A percentile compares a stretch with the other conserved stretches of the same genome.
Conservation (phyloP, 2,113 vertebrate species). For the Silurus glanis region DNA sequence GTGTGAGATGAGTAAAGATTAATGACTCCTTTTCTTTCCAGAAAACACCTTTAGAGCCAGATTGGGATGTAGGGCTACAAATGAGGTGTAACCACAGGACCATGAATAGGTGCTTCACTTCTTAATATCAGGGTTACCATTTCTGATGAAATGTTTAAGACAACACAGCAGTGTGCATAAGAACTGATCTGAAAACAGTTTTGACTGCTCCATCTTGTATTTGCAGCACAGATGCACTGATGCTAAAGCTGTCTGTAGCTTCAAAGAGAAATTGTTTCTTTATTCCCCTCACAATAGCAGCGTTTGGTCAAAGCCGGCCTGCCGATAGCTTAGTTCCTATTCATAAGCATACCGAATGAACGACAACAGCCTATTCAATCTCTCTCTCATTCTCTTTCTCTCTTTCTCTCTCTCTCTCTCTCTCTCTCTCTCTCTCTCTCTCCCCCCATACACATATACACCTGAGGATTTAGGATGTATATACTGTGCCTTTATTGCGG, state of each 20-base stretch:
- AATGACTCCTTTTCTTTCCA: slow-evolving; percentile 27
- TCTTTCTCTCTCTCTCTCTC: neutral
- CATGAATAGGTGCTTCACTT: slow-evolving; percentile 9
- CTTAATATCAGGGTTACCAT: neutral
- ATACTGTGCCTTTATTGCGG: slow-evolving; percentile 90
- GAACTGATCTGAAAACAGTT: neutral
- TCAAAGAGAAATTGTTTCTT: slow-evolving; percentile 39
- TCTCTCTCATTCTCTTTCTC: neutral
- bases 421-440: slow-evolving; percentile 49
- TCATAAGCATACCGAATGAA: slow-evolving; percentile 37
- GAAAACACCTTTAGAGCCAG: slow-evolving; percentile 4
- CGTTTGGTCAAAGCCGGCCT: slow-evolving; percentile 36
- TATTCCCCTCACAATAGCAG: slow-evolving; percentile 33
- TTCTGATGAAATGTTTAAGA: slow-evolving; percentile 18
- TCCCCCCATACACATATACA: slow-evolving; percentile 67
- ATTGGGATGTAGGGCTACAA: neutral
- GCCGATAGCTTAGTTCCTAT: slow-evolving; percentile 33
- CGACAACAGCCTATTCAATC: slow-evolving; percentile 23
- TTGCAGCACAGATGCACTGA: slow-evolving; percentile 11
- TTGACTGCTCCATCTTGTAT: neutral
- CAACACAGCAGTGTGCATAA: neutral
- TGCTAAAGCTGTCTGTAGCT: slow-evolving; percentile 20
- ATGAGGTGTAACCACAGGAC: slow-evolving; percentile 5
- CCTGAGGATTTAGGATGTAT: slow-evolving; percentile 81
- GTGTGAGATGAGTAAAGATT: slow-evolving; percentile 28